These are phyloP conservation scores for Sinella curviseta DNA, from an alignment of 1,140 invertebrate genomes.

Conservation along the genomic window DNA sequence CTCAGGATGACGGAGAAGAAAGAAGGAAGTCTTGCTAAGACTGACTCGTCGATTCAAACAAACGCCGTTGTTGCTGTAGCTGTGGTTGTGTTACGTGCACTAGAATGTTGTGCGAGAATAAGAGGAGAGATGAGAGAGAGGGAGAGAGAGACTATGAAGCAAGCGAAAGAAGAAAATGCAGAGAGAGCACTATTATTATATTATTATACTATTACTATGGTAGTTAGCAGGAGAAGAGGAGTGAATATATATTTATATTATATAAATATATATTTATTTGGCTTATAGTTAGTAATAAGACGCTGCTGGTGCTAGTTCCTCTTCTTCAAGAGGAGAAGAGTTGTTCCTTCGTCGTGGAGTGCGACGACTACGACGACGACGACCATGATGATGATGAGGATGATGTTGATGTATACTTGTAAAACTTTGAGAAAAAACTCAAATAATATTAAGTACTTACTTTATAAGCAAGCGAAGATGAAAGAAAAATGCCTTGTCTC, in stretches of 20 bases:
- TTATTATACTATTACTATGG: too few species aligned
- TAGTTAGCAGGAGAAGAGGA: too few species aligned
- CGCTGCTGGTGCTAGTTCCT: background rate
- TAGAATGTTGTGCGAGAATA: background rate
- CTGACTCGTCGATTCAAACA: background rate
- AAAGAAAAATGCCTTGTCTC: too few species aligned
- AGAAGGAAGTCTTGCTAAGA: constrained; percentile 16
- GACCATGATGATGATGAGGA: background rate
- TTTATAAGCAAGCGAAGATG: too few species aligned
- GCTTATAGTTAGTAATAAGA: background rate
- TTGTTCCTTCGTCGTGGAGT: background rate
- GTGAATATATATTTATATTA: too few species aligned
- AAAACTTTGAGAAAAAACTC: background rate
- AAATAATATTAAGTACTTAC: background rate
- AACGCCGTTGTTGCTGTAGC: background rate
- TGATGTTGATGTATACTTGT: background rate
- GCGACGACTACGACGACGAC: background rate
- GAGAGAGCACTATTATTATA: background rate
- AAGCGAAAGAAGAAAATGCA: background rate
- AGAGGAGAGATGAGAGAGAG: background rate
- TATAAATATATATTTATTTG: background rate
- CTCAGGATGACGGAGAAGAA: background rate
- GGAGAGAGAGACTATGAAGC: constrained; percentile 1
- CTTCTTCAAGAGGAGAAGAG: background rate
- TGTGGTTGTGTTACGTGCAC: background rate